A percentile compares a stretch with the other conserved stretches of the same genome.
phyloP scores from a whole-genome alignment of 2,113 vertebrate species.

The Apteryx mantelli region DNA sequence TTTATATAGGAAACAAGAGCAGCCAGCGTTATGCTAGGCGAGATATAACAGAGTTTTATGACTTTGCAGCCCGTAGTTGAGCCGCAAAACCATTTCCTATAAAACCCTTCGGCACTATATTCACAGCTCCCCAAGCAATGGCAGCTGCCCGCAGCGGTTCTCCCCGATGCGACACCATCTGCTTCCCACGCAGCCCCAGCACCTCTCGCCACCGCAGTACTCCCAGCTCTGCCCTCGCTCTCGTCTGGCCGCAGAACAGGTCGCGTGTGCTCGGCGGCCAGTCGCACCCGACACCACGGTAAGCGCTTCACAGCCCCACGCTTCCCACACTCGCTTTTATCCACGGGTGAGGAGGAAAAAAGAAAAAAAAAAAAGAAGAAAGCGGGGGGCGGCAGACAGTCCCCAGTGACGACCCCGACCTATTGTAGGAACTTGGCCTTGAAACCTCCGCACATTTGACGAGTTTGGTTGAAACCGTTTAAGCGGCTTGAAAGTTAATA shows the following conservation, averaged over 20 bases:
- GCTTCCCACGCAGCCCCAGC: background rate
- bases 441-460: background rate
- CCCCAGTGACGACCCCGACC: no score
- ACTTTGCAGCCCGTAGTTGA: accelerated
- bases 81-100: background rate
- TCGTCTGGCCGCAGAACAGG: background rate
- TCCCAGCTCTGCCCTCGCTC: background rate
- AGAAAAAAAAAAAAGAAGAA: no score
- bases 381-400: no score
- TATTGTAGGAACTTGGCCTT: background rate
- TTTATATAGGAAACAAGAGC: background rate
- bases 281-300: accelerated
- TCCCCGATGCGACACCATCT: accelerated
- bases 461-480: background rate
- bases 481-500: background rate
- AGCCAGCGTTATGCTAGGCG: accelerated
- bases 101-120: accelerated
- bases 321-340: no score
- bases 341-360: no score
- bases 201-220: background rate
- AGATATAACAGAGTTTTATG: accelerated
- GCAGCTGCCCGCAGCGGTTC: no score
- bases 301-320: background rate
- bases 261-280: accelerated
- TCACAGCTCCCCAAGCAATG: accelerated